Evolutionary conservation across 2,797 vertebrate species (phyloP).

Genomic region (Graptemys geographica): DNA sequence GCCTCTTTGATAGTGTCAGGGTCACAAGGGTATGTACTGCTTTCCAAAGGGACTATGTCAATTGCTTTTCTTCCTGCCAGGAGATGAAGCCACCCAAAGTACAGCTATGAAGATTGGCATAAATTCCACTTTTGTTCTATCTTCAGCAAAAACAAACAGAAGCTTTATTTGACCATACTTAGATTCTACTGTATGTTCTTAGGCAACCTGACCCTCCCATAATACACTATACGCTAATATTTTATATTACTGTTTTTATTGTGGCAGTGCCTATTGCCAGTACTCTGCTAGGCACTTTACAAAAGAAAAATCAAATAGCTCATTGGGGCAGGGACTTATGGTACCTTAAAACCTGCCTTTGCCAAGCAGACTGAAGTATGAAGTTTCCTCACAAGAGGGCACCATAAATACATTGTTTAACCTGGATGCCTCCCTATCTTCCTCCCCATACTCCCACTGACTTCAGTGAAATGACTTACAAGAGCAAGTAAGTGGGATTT

Average conservation of each 20-base stretch:
- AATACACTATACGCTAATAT: neutral
- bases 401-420: neutral
- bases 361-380: rapidly evolving
- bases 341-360: rapidly evolving
- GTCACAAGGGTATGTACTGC: neutral
- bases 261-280: neutral
- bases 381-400: conserved; percentile 50
- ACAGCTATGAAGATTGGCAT: neutral
- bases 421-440: rapidly evolving
- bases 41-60: neutral
- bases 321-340: neutral
- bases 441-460: rapidly evolving
- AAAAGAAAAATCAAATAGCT: neutral
- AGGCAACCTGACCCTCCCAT: neutral
- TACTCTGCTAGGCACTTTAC: neutral
- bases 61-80: neutral
- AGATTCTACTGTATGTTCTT: neutral
- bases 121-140: neutral
- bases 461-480: rapidly evolving
- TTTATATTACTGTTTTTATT: neutral
- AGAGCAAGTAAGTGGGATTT: neutral
- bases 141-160: neutral
- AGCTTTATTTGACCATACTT: neutral
- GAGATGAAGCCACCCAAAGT: neutral
- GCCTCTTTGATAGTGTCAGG: too few species aligned